Conservation (phyloP, 1,140 invertebrate species). For the Phortica variegata region DNA sequence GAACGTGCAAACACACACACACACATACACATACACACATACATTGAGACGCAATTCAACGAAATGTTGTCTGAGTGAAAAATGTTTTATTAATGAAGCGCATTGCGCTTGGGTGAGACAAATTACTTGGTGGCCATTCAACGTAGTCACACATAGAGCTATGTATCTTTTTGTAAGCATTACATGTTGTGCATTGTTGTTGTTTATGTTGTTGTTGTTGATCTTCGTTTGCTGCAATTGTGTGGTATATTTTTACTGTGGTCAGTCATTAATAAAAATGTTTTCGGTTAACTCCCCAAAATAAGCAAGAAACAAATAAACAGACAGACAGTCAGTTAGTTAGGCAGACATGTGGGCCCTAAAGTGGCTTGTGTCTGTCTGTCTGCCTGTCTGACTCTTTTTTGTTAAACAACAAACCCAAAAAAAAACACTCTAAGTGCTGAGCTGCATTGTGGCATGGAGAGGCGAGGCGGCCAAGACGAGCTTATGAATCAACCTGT, state of each 20-base stretch:
- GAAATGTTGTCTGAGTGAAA: no score
- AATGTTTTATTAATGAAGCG: constrained; percentile 53
- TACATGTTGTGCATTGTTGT: constrained; percentile 41
- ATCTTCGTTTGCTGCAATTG: background rate
- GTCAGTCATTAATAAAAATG: constrained; percentile 51
- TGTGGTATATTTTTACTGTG: background rate
- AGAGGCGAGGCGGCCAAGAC: constrained; percentile 40
- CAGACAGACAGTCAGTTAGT: constrained; percentile 34
- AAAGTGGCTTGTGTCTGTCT: constrained; percentile 17
- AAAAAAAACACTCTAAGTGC: no score
- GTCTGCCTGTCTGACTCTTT: constrained; percentile 22
- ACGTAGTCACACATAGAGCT: constrained; percentile 10
- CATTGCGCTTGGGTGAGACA: constrained; percentile 51
- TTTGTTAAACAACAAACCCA: no score
- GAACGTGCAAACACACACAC: no score
- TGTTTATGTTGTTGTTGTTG: background rate
- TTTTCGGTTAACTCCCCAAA: constrained; percentile 39
- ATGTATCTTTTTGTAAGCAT: constrained; percentile 52
- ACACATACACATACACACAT: no score
- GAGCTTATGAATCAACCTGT: constrained; percentile 57
- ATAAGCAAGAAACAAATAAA: constrained; percentile 46
- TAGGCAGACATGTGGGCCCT: background rate
- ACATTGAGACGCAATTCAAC: no score
- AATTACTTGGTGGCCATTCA: constrained; percentile 37
- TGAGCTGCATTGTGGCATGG: no score